Evolutionary conservation across 1,140 invertebrate species (phyloP).

Genomic region (Vanessa atalanta): DNA sequence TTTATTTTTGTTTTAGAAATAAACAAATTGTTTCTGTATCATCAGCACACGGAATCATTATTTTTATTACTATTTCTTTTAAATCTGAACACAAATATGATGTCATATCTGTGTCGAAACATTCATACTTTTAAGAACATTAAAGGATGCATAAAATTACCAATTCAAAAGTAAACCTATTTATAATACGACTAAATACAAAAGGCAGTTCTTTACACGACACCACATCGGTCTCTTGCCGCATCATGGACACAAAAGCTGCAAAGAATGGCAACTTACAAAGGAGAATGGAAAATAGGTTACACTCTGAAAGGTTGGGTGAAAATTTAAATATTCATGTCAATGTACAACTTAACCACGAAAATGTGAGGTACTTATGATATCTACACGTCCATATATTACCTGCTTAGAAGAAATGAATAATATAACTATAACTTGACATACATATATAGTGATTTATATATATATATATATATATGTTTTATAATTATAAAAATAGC

Average conservation of each 20-base stretch:
- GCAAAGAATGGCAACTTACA: conserved; percentile 54
- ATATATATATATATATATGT: too few species aligned
- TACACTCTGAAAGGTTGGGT: conserved; percentile 41
- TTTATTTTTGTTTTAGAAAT: too few species aligned
- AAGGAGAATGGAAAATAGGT: conserved; percentile 55
- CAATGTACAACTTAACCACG: conserved; percentile 11
- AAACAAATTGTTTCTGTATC: too few species aligned
- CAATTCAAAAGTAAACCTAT: neutral
- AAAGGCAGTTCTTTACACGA: conserved; percentile 27
- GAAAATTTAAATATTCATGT: conserved; percentile 29
- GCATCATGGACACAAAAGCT: conserved; percentile 42
- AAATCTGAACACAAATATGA: too few species aligned
- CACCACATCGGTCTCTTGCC: conserved; percentile 26
- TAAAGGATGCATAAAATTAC: neutral
- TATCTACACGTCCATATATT: neutral
- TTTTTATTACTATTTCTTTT: too few species aligned
- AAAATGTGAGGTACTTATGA: neutral
- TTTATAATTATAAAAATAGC: too few species aligned
- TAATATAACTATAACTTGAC: too few species aligned
- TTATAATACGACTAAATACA: conserved; percentile 20
- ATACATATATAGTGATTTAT: too few species aligned
- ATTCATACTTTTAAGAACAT: too few species aligned
- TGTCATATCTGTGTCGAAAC: too few species aligned
- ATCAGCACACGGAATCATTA: too few species aligned
- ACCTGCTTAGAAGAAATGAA: too few species aligned